These are phyloP conservation scores for Corydoras maculifer DNA, from an alignment of 2,113 vertebrate species.

Conservation along the genomic window DNA sequence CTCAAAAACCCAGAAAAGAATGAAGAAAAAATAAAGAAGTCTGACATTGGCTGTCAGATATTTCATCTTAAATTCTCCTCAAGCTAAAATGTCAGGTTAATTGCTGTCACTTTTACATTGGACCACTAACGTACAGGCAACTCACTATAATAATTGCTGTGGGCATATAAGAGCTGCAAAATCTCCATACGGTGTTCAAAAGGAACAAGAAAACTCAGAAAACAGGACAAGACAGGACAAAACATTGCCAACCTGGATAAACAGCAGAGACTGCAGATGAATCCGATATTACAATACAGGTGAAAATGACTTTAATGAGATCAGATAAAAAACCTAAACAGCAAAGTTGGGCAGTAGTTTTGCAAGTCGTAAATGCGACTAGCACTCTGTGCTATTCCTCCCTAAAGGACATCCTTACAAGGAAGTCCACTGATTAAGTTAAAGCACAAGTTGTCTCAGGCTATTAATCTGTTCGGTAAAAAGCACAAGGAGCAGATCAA, in stretches of 20 bases:
- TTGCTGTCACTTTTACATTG: constrained; percentile 99
- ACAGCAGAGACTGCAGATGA: too few species aligned
- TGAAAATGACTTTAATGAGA: too few species aligned
- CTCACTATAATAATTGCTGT: constrained; percentile 28
- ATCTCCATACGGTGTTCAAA: constrained; percentile 22
- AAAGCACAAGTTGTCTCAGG: constrained; percentile 11
- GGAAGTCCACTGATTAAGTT: not conserved
- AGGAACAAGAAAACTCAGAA: not conserved
- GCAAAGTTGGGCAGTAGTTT: too few species aligned
- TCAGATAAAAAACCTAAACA: too few species aligned
- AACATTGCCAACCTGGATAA: too few species aligned
- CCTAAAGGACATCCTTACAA: too few species aligned
- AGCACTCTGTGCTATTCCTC: too few species aligned
- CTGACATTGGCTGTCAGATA: constrained; percentile 98
- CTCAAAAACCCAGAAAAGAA: constrained; percentile 79
- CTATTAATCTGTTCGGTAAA: constrained; percentile 57
- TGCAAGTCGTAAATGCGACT: too few species aligned
- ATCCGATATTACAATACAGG: too few species aligned
- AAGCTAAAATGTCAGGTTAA: constrained; percentile 99
- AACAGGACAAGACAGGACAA: too few species aligned
- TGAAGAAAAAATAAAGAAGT: constrained; percentile 56
- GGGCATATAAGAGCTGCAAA: constrained; percentile 10
- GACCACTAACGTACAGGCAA: constrained; percentile 73
- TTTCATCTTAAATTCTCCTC: constrained; percentile 96
- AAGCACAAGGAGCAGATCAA: constrained; percentile 53